Base-by-base conservation (phyloP, 2,797 vertebrate species). In the Notoglanidium macrostoma region DNA sequence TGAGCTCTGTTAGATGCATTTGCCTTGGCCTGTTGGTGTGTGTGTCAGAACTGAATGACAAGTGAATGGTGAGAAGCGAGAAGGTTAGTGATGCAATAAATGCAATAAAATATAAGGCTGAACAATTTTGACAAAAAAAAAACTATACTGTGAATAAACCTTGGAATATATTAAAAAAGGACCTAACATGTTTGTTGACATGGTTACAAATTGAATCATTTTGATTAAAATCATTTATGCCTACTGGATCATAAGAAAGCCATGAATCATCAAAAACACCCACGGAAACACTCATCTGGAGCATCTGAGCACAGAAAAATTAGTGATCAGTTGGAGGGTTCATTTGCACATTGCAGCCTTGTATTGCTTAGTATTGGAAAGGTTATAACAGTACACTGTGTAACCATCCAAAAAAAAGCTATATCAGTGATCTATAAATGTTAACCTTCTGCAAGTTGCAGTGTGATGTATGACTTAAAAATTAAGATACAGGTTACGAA, bases 181-280 rank as follows among this genome's bases (percentile, higher is more conserved):
- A 21, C 44, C 26, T 59, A 23, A 79, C 9, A 67, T 2, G 44
- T 84, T 35, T 73, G 83, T 84, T 73, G 83, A 74, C 51, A 85
- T 65, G 59, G 57, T 85, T 77, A 77, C 72, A 49, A 51, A 85
- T 63, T 67, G 44, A 17, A 63, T 76, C 7, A 26, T 77, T 77
- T 85, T 78, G 4, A 23, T 29, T 54, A 35, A 63, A 85, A 77
- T 85, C 23, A 65, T 85, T 61, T 77, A 77, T 85, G 44, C 59
- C 59, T 49, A 5, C 73, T 51, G 84, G 55, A 51, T 65, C 8
- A 76, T 85, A 40, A 14, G 44, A 77, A 63, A 49, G 54, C 8
- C 57, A 51, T 59, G 55, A 57, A 72, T 73, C 68, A 79, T 78
- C 68, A 84, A 82, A 84, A 86, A 29, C 23, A 78, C 76, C 55